Conservation (phyloP, 2,797 vertebrate species). For the Enteromius anoplus region DNA sequence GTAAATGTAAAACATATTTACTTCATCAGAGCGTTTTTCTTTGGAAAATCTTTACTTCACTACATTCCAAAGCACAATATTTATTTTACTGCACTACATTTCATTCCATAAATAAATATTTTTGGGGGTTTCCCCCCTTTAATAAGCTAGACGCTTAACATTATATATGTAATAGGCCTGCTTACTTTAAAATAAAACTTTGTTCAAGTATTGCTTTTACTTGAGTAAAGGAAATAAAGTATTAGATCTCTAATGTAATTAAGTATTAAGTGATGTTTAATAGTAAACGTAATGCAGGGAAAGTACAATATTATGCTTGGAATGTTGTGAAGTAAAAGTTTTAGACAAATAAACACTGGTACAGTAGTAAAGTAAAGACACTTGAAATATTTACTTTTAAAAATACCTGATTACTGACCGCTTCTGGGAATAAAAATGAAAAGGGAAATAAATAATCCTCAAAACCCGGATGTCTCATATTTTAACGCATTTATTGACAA, state of each 20-base stretch:
- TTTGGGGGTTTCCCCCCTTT: too few relatives aligned
- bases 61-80: not conserved
- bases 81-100: not conserved
- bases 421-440: not conserved
- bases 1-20: not conserved
- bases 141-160: too few relatives aligned
- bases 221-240: not conserved
- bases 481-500: not conserved
- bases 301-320: too few relatives aligned
- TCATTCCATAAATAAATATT: not conserved
- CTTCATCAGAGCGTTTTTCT: too few relatives aligned
- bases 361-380: too few relatives aligned
- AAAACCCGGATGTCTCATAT: not conserved
- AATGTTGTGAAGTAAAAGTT: too few relatives aligned
- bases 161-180: too few relatives aligned
- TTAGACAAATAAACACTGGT: too few relatives aligned
- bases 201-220: not conserved
- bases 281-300: too few relatives aligned
- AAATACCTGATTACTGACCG: too few relatives aligned
- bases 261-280: not conserved
- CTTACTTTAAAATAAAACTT: not conserved
- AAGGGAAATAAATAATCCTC: not conserved
- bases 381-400: too few relatives aligned
- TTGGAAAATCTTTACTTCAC: too few relatives aligned
- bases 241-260: not conserved